Evolutionary conservation across 1,140 invertebrate genomes (phyloP).

Genomic region (Schlechtendalia chinensis): DNA sequence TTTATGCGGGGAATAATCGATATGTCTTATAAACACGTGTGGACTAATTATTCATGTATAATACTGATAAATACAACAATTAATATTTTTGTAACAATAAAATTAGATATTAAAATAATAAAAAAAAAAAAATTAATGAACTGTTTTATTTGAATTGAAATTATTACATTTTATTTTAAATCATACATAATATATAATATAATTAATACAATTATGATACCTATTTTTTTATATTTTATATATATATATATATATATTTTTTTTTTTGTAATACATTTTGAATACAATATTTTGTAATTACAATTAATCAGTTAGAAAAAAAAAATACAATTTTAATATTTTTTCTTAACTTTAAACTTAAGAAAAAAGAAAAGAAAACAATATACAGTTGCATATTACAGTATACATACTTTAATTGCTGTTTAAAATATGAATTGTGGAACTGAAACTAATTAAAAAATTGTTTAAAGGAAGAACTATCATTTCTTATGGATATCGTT

Average conservation of each 20-base stretch:
- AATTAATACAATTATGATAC: neutral
- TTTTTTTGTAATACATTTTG: neutral
- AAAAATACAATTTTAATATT: neutral
- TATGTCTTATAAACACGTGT: too few relatives aligned
- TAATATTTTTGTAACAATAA: too few relatives aligned
- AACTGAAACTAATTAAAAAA: slow-evolving; percentile 8
- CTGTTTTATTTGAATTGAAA: slow-evolving; percentile 16
- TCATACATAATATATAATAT: slow-evolving; percentile 1
- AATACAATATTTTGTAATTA: slow-evolving; percentile 13
- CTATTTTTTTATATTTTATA: neutral
- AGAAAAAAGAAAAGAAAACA: too few relatives aligned
- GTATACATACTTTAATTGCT: neutral
- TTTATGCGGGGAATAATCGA: too few relatives aligned
- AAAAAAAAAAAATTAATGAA: slow-evolving; percentile 5
- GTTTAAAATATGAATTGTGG: neutral
- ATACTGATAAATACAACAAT: too few relatives aligned
- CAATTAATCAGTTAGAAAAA: neutral
- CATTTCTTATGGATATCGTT: neutral
- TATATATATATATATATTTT: neutral
- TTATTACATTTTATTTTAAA: slow-evolving; percentile 17
- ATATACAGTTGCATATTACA: neutral
- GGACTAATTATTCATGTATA: too few relatives aligned
- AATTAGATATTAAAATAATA: neutral
- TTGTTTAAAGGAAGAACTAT: slow-evolving; percentile 12
- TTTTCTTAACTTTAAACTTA: neutral